A percentile compares a stretch with the other conserved stretches of the same genome.
Conservation (phyloP, 2,113 vertebrate species). For the Burhinus oedicnemus region DNA sequence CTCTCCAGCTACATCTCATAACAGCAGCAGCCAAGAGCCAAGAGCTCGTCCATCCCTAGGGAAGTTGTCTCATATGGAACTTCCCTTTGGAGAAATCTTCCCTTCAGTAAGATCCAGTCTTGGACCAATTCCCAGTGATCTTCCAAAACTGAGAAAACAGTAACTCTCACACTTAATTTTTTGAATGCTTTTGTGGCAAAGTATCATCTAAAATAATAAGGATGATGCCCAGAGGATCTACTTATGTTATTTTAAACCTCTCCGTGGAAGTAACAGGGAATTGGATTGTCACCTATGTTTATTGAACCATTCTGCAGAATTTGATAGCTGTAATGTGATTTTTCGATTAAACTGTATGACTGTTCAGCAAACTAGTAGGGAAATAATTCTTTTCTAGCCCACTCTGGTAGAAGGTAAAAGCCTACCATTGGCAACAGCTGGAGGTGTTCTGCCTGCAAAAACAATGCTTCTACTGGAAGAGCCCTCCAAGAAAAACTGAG, state of each 20-base stretch:
- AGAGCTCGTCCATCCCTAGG: background rate
- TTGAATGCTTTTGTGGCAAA: background rate
- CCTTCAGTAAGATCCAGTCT: background rate
- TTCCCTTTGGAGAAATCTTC: background rate
- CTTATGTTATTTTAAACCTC: background rate
- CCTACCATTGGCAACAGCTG: background rate
- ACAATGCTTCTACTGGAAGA: background rate
- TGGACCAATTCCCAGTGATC: background rate
- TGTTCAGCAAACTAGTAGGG: background rate
- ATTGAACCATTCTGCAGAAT: background rate
- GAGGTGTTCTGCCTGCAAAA: slow-evolving; percentile 5
- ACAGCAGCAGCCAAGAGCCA: background rate
- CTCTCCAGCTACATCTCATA: background rate
- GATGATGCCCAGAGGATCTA: background rate
- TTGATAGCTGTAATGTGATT: background rate
- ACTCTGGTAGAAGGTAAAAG: background rate
- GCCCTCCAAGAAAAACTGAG: slow-evolving; percentile 3
- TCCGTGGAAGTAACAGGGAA: background rate
- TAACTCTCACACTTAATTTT: background rate
- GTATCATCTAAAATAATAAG: background rate
- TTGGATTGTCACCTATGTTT: background rate
- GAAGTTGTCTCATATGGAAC: background rate
- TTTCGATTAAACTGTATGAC: background rate
- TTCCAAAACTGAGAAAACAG: background rate
- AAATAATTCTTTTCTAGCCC: background rate